phyloP scores from a whole-genome alignment of 2,888 invertebrate genomes.

The Cheilosia scutellata region DNA sequence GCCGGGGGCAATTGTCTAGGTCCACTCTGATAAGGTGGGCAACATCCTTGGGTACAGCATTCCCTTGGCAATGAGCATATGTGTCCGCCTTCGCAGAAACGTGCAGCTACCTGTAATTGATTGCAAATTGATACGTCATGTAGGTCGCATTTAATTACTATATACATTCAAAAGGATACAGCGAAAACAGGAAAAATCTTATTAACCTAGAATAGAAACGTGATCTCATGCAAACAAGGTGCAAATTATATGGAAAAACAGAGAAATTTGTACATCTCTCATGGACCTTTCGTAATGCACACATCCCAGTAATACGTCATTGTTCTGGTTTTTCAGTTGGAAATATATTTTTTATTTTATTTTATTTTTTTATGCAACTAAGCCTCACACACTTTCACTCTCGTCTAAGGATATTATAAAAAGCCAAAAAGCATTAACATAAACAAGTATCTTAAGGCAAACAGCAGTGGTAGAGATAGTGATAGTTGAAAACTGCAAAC shows the following conservation, averaged over 20 bases:
- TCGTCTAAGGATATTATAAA: slow-evolving; percentile 58
- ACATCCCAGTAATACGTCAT: slow-evolving; percentile 70
- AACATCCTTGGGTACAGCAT: slow-evolving; percentile 90
- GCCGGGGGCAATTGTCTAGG: slow-evolving; percentile 85
- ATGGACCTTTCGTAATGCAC: slow-evolving; percentile 74
- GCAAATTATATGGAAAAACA: slow-evolving; percentile 69
- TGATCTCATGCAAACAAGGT: slow-evolving; percentile 74
- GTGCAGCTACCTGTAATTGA: slow-evolving; percentile 84
- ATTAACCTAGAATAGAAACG: slow-evolving; percentile 68
- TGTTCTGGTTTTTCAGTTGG: slow-evolving; percentile 37
- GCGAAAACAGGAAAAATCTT: no score
- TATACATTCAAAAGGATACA: no score
- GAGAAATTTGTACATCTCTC: slow-evolving; percentile 54
- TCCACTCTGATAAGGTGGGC: slow-evolving; percentile 84
- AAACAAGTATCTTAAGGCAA: slow-evolving; percentile 66
- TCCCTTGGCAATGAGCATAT: slow-evolving; percentile 90
- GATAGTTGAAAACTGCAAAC: slow-evolving; percentile 71
- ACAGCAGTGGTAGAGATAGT: slow-evolving; percentile 59
- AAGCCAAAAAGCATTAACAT: slow-evolving; percentile 72
- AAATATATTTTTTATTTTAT: slow-evolving; percentile 9
- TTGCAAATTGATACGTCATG: slow-evolving; percentile 57
- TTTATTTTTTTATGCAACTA: slow-evolving; percentile 39
- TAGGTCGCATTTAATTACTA: not conserved
- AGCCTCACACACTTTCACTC: slow-evolving; percentile 51
- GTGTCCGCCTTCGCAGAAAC: slow-evolving; percentile 88